Conservation (phyloP, 2,113 vertebrate species). For the Sinosuthora webbiana region DNA sequence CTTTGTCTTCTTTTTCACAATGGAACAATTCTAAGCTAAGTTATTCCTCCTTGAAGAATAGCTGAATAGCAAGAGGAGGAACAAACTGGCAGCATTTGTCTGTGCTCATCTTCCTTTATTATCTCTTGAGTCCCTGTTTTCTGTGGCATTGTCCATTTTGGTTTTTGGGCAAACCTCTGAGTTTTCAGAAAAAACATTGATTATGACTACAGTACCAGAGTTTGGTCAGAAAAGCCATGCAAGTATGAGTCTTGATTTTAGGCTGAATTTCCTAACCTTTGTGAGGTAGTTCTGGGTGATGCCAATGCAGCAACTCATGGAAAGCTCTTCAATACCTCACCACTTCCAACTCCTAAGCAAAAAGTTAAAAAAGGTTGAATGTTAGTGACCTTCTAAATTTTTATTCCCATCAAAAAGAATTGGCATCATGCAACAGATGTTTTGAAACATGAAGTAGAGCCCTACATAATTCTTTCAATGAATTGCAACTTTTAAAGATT, state of each 20-base stretch:
- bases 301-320: background rate
- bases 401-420: background rate
- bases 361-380: background rate
- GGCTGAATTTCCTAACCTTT: background rate
- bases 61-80: background rate
- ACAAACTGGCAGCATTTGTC: slow-evolving; percentile 19
- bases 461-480: background rate
- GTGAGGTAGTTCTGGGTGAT: background rate
- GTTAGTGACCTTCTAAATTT: background rate
- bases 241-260: background rate
- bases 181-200: slow-evolving; percentile 1
- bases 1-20: background rate
- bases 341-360: background rate
- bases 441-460: background rate
- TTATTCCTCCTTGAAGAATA: background rate
- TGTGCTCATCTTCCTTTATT: slow-evolving; percentile 24
- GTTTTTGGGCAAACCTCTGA: background rate
- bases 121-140: background rate
- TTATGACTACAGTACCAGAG: background rate
- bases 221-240: background rate
- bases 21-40: background rate
- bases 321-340: background rate
- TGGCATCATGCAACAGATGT: background rate
- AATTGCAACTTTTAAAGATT: background rate
- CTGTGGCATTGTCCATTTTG: background rate